Percentiles rank a stretch among this genome's conserved stretches.
Evolutionary conservation across 2,888 invertebrate genomes (phyloP).

Genomic region (Tridacna crocea): DNA sequence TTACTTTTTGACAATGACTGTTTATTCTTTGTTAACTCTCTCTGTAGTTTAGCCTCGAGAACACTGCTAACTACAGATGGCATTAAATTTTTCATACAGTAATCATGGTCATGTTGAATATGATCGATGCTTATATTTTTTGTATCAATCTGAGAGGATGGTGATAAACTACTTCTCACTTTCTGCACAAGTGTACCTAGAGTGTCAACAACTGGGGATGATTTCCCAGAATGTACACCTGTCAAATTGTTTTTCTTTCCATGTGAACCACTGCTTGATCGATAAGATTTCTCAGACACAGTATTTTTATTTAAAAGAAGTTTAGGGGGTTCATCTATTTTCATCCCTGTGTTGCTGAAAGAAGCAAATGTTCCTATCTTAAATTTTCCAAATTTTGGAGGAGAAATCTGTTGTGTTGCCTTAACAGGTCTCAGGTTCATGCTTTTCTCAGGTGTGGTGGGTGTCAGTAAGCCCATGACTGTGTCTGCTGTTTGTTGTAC

Average conservation of each 20-base stretch:
- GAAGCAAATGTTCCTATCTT: conserved; percentile 78
- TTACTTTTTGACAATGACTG: conserved; percentile 40
- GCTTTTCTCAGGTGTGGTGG: conserved; percentile 33
- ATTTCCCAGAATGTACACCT: conserved; percentile 41
- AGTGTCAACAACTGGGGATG: conserved; percentile 44
- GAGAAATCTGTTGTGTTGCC: conserved; percentile 33
- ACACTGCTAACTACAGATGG: conserved; percentile 55
- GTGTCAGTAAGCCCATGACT: conserved; percentile 45
- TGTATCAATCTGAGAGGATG: conserved; percentile 32
- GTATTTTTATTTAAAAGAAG: background rate
- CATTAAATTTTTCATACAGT: conserved; percentile 67
- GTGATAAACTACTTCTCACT: conserved; percentile 54
- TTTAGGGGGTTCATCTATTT: conserved; percentile 58
- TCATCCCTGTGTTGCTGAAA: conserved; percentile 75
- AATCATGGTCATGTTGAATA: conserved; percentile 79
- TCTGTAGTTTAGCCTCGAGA: conserved; percentile 49
- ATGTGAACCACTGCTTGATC: conserved; percentile 4
- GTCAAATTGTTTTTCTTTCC: conserved; percentile 5
- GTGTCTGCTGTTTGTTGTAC: conserved; percentile 38
- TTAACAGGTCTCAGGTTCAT: conserved; percentile 1
- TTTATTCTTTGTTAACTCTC: conserved; percentile 51
- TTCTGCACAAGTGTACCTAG: conserved; percentile 52
- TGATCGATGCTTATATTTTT: conserved; percentile 38
- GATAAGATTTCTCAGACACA: conserved; percentile 35
- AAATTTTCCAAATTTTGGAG: conserved; percentile 74